Evolutionary conservation across 1,140 invertebrate genomes (phyloP).

Genomic region (Lithobius niger): DNA sequence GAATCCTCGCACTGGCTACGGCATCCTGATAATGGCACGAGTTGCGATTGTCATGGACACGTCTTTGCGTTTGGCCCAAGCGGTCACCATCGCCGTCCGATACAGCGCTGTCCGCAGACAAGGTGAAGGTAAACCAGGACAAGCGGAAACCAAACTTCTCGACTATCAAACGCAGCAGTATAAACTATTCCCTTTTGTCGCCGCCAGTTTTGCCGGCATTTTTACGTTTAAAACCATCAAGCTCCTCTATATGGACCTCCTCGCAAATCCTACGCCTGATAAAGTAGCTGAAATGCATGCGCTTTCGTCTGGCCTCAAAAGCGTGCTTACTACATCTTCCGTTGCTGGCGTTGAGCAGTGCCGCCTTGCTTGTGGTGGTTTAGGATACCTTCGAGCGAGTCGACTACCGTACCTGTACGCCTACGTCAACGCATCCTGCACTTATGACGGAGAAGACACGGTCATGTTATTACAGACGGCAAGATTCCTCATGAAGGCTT

Average conservation of each 20-base stretch:
- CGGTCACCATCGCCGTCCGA: conserved; percentile 38
- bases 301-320: conserved; percentile 77
- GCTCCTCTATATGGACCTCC: conserved; percentile 67
- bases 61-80: conserved; percentile 26
- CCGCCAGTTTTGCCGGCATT: conserved; percentile 59
- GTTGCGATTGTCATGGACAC: conserved; percentile 39
- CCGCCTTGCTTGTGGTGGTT: conserved; percentile 77
- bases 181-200: conserved; percentile 70
- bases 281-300: conserved; percentile 54
- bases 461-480: conserved; percentile 80
- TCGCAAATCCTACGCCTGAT: conserved; percentile 58
- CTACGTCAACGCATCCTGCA: conserved; percentile 66
- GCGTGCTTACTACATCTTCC: conserved; percentile 59
- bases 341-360: conserved; percentile 59
- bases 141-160: conserved; percentile 29
- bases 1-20: conserved; percentile 48
- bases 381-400: conserved; percentile 76
- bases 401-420: conserved; percentile 72
- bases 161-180: conserved; percentile 89
- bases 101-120: conserved; percentile 83
- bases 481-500: no score
- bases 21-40: conserved; percentile 87
- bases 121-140: conserved; percentile 67
- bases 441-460: conserved; percentile 91
- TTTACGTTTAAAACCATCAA: conserved; percentile 58